A percentile compares a stretch with the other conserved stretches of the same genome.
These are phyloP conservation scores for Apaloderma vittatum DNA, from an alignment of 2,113 vertebrate species.

Conservation along the genomic window DNA sequence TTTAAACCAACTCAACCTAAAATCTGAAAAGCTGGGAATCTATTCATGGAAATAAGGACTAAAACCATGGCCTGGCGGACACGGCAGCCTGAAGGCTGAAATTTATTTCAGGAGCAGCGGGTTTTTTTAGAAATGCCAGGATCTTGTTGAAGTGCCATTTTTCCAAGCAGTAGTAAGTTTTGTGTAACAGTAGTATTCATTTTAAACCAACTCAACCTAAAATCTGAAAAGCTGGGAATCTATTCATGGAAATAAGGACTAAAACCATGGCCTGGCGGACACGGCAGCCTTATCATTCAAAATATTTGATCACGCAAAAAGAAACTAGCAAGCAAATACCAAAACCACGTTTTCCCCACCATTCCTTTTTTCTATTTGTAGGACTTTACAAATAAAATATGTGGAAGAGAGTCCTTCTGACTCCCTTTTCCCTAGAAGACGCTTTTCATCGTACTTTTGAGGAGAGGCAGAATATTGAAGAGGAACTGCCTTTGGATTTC, in stretches of 20 bases:
- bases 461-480: not conserved
- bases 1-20: not conserved
- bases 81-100: fast-evolving
- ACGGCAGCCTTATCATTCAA: fast-evolving
- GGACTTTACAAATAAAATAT: not conserved
- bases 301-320: not conserved
- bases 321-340: not conserved
- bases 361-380: not conserved
- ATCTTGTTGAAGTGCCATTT: no score
- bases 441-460: not conserved
- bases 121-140: no score
- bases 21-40: not conserved
- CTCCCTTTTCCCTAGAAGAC: not conserved
- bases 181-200: not conserved
- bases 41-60: not conserved
- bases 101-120: no score
- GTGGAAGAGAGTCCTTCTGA: fast-evolving
- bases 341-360: not conserved
- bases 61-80: not conserved
- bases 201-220: not conserved
- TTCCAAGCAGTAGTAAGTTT: not conserved
- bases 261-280: not conserved
- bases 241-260: not conserved
- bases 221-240: not conserved
- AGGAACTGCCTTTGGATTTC: not conserved